These are phyloP conservation scores for Ypsolopha scabrella DNA, from an alignment of 2,888 invertebrate species.

Conservation along the genomic window DNA sequence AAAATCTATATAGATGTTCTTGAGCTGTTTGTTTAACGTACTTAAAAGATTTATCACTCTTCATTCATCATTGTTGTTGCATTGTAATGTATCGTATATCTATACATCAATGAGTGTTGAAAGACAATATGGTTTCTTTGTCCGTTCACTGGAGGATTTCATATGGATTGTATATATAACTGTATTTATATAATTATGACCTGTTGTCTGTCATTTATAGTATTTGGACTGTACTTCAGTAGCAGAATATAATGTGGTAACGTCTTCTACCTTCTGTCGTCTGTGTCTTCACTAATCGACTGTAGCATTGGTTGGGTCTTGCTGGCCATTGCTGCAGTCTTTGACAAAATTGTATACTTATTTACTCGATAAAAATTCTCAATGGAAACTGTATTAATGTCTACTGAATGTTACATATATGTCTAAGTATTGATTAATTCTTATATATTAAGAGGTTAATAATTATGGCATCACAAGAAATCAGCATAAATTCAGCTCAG, in stretches of 20 bases:
- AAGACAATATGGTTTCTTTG: conserved; percentile 60
- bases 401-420: conserved; percentile 66
- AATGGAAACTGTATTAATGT: conserved; percentile 56
- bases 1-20: conserved; percentile 33
- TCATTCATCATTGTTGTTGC: conserved; percentile 45
- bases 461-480: conserved; percentile 37
- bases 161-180: conserved; percentile 8
- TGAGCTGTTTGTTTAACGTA: conserved; percentile 20
- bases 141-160: conserved; percentile 33
- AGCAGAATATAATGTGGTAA: conserved; percentile 13
- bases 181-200: conserved; percentile 18
- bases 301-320: too few species aligned
- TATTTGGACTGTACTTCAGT: conserved; percentile 36
- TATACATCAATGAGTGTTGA: conserved; percentile 37
- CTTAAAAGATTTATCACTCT: conserved; percentile 45
- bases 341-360: conserved; percentile 35
- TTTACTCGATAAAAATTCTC: conserved; percentile 32
- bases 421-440: conserved; percentile 48
- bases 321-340: too few species aligned
- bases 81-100: conserved; percentile 16
- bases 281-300: too few species aligned
- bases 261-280: conserved; percentile 2
- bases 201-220: conserved; percentile 31
- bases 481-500: conserved; percentile 51
- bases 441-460: conserved; percentile 30